A percentile compares a stretch with the other conserved stretches of the same genome.
Conservation (phyloP, 2,113 vertebrate genomes). For the Tauraco erythrolophus region DNA sequence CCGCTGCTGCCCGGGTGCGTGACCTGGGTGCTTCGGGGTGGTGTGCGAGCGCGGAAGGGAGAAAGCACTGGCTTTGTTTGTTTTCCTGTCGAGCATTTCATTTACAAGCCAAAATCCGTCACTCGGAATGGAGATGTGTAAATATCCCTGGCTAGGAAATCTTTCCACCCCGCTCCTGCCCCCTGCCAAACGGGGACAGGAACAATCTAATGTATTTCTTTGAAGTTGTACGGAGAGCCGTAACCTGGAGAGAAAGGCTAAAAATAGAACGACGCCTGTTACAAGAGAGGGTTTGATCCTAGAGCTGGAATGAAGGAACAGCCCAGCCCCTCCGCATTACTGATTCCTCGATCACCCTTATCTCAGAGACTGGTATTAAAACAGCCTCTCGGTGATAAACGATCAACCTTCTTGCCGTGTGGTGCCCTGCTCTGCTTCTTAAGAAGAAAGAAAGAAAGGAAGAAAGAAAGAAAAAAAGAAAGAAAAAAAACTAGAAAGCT, state of each 20-base stretch:
- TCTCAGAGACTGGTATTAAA: constrained; percentile 9
- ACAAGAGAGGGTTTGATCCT: neutral
- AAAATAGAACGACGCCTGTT: neutral
- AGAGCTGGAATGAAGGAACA: neutral
- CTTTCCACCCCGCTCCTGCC: neutral
- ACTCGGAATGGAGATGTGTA: neutral
- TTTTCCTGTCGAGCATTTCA: neutral
- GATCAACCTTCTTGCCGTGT: neutral
- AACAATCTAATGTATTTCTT: neutral
- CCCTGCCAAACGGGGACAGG: neutral
- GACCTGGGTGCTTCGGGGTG: neutral
- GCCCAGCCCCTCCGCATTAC: neutral
- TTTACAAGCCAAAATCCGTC: constrained; percentile 2
- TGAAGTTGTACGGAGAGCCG: neutral
- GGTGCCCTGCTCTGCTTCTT: neutral
- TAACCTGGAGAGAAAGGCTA: constrained; percentile 1
- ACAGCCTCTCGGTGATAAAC: neutral
- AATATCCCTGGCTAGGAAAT: neutral
- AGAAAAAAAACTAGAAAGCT: constrained; percentile 59
- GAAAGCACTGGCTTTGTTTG: constrained; percentile 27
- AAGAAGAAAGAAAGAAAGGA: neutral
- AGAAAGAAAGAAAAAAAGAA: neutral
- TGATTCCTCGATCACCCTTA: constrained; percentile 28
- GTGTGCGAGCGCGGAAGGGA: neutral
- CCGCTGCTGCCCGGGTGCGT: neutral